phyloP scores from a whole-genome alignment of 2,888 invertebrate species.

The Acrocera orbiculus region DNA sequence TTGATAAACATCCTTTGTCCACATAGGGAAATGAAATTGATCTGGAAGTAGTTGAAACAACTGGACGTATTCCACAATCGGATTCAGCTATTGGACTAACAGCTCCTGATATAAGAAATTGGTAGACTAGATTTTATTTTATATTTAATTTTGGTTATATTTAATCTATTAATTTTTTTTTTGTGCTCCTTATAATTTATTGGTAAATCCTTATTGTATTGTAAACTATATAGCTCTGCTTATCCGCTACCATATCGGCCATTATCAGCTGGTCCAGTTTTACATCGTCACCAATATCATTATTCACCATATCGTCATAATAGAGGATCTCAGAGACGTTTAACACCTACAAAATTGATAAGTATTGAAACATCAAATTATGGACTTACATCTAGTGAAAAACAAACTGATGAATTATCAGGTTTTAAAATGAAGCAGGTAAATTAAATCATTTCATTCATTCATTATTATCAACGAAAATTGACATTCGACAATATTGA shows the following conservation, averaged over 20 bases:
- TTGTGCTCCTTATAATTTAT: constrained; percentile 3
- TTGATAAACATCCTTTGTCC: no score
- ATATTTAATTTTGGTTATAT: not conserved
- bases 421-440: constrained; percentile 5
- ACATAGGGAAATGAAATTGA: constrained; percentile 32
- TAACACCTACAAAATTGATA: constrained; percentile 17
- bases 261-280: constrained; percentile 31
- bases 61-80: constrained; percentile 75
- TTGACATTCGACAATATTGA: constrained; percentile 8
- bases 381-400: not conserved
- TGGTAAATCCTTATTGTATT: not conserved
- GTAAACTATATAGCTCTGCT: constrained; percentile 21
- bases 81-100: constrained; percentile 88
- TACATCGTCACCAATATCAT: constrained; percentile 24
- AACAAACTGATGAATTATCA: constrained; percentile 2
- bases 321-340: constrained; percentile 22
- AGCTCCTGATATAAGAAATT: constrained; percentile 57
- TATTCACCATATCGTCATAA: constrained; percentile 29
- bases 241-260: constrained; percentile 31
- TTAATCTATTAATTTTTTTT: constrained; percentile 1
- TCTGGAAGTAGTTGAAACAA: constrained; percentile 33
- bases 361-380: constrained; percentile 16
- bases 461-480: constrained; percentile 2
- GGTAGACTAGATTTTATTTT: constrained; percentile 31
- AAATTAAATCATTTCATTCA: no score